Conservation (phyloP, 1,140 invertebrate genomes). For the Lithobius niger region DNA sequence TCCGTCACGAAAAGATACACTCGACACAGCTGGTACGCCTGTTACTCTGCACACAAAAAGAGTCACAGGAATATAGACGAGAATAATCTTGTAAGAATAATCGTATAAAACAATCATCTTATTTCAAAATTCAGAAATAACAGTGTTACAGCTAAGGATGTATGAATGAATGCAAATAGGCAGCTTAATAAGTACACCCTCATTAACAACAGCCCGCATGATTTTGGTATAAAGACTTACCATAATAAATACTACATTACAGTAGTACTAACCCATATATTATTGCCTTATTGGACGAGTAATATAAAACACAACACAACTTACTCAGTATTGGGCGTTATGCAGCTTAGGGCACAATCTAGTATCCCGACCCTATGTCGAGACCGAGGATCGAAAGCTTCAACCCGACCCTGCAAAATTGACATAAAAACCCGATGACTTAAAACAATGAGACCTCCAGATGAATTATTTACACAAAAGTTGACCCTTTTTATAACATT, state of each 20-base stretch:
- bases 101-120: conserved; percentile 9
- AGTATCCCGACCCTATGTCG: conserved; percentile 59
- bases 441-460: too few relatives aligned
- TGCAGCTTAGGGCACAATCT: conserved; percentile 66
- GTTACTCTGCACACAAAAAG: conserved; percentile 38
- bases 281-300: too few relatives aligned
- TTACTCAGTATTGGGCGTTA: conserved; percentile 44
- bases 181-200: too few relatives aligned
- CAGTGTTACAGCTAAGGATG: conserved; percentile 13
- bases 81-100: conserved; percentile 6
- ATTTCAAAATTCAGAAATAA: conserved; percentile 11
- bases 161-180: conserved; percentile 15
- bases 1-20: conserved; percentile 64
- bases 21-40: conserved; percentile 59
- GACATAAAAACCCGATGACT: neutral
- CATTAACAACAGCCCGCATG: too few relatives aligned
- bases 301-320: too few relatives aligned
- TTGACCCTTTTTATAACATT: too few relatives aligned
- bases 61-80: neutral
- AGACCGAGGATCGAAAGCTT: conserved; percentile 87
- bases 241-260: too few relatives aligned
- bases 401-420: conserved; percentile 54
- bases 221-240: too few relatives aligned
- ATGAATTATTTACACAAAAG: too few relatives aligned
- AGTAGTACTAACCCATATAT: too few relatives aligned